Evolutionary conservation across 2,888 invertebrate genomes (phyloP).

Genomic region (Rutpela maculata): DNA sequence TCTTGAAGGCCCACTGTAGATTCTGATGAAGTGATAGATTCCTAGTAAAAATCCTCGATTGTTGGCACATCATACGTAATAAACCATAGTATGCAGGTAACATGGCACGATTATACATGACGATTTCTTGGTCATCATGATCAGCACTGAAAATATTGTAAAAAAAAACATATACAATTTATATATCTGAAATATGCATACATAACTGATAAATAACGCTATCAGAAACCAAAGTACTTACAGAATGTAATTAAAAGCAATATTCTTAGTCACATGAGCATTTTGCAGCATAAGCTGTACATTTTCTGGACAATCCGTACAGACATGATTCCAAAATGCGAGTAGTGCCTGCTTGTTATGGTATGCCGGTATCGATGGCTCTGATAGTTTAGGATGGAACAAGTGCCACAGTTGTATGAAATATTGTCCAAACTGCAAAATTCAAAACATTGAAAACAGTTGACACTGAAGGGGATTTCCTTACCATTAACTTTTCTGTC

Average conservation of each 20-base stretch:
- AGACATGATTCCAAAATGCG: slow-evolving; percentile 95
- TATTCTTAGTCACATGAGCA: slow-evolving; percentile 92
- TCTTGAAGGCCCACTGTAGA: slow-evolving; percentile 97
- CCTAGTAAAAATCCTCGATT: slow-evolving; percentile 89
- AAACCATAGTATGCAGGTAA: slow-evolving; percentile 94
- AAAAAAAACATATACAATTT: slow-evolving; percentile 46
- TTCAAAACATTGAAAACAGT: slow-evolving; percentile 26
- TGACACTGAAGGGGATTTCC: slow-evolving; percentile 53
- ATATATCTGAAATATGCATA: slow-evolving; percentile 31
- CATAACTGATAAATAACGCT: neutral
- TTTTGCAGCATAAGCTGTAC: slow-evolving; percentile 91
- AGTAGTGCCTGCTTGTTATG: slow-evolving; percentile 96
- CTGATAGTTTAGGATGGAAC: slow-evolving; percentile 95
- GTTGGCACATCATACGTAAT: slow-evolving; percentile 91
- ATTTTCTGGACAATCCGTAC: slow-evolving; percentile 94
- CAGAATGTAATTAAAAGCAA: slow-evolving; percentile 97
- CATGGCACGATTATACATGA: slow-evolving; percentile 95
- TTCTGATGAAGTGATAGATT: slow-evolving; percentile 95
- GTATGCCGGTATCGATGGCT: slow-evolving; percentile 95
- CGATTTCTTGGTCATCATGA: slow-evolving; percentile 97
- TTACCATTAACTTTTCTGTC: slow-evolving; percentile 94
- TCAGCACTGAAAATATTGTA: slow-evolving; percentile 83
- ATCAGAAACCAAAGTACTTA: slow-evolving; percentile 75
- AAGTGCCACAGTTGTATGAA: slow-evolving; percentile 94
- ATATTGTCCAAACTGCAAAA: slow-evolving; percentile 90